Conservation (phyloP, 2,113 vertebrate genomes). For the Candoia aspera region DNA sequence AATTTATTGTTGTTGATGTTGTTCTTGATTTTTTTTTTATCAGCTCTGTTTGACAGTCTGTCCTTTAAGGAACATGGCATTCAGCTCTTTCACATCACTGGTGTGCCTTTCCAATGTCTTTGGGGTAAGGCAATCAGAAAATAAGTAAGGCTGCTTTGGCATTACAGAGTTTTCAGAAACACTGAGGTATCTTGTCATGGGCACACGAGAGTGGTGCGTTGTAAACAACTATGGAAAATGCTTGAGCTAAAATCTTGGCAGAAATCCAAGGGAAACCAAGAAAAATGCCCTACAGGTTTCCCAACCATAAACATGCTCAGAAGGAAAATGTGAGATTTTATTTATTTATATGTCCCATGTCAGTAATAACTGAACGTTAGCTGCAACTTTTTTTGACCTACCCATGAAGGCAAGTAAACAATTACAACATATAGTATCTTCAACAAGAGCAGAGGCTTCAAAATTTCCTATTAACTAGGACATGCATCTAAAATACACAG, state of each 20-base stretch:
- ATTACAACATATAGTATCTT: conserved; percentile 62
- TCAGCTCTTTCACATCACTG: neutral
- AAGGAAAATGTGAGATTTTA: neutral
- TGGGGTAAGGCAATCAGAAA: neutral
- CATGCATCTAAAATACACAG: conserved; percentile 68
- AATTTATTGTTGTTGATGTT: neutral
- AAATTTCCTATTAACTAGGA: conserved; percentile 69
- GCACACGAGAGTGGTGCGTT: neutral
- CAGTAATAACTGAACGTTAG: conserved; percentile 46
- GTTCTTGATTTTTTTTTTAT: neutral
- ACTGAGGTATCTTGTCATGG: neutral
- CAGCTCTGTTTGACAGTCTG: neutral
- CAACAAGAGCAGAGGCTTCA: conserved; percentile 65
- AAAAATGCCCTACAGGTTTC: neutral
- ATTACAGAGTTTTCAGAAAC: no score
- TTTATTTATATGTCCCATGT: conserved; percentile 16
- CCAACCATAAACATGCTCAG: neutral
- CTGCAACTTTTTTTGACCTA: conserved; percentile 52
- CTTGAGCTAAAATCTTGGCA: neutral
- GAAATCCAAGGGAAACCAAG: neutral
- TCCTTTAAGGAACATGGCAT: neutral
- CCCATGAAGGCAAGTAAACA: conserved; percentile 58
- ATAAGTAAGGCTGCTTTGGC: neutral
- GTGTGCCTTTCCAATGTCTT: neutral
- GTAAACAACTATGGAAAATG: neutral